Evolutionary conservation across 2,113 vertebrate species (phyloP).

Genomic region (Neopipo cinnamomea): DNA sequence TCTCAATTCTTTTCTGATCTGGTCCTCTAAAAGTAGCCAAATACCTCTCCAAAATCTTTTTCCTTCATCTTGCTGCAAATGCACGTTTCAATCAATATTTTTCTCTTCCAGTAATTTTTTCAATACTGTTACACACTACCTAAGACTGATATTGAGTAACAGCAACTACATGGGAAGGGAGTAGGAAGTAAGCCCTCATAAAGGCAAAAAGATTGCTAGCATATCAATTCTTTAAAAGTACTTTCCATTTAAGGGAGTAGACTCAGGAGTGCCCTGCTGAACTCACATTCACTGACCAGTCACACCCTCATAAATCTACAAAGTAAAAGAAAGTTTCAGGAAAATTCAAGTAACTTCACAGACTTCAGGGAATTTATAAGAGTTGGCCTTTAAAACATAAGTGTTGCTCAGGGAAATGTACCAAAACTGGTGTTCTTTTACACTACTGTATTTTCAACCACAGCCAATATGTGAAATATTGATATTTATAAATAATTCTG

Average conservation of each 20-base stretch:
- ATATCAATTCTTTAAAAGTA: background rate
- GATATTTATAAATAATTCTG: background rate
- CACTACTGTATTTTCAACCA: background rate
- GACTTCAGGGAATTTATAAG: background rate
- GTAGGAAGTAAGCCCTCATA: background rate
- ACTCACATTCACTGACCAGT: background rate
- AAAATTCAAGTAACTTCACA: background rate
- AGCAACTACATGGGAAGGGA: background rate
- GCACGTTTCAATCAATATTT: background rate
- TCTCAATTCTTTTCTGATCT: background rate
- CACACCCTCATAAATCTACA: background rate
- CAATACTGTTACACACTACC: background rate
- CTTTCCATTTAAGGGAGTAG: background rate
- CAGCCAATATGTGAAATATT: background rate
- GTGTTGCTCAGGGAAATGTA: background rate
- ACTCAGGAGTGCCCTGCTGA: background rate
- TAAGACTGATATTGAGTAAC: background rate
- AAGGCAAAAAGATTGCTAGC: background rate
- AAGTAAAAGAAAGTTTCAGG: background rate
- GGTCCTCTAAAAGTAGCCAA: background rate
- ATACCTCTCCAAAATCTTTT: background rate
- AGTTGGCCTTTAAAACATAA: background rate
- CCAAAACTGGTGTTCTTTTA: background rate
- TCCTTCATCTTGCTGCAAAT: background rate
- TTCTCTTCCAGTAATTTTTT: background rate